Conservation (phyloP, 2,113 vertebrate genomes). For the Ibidorhyncha struthersii region DNA sequence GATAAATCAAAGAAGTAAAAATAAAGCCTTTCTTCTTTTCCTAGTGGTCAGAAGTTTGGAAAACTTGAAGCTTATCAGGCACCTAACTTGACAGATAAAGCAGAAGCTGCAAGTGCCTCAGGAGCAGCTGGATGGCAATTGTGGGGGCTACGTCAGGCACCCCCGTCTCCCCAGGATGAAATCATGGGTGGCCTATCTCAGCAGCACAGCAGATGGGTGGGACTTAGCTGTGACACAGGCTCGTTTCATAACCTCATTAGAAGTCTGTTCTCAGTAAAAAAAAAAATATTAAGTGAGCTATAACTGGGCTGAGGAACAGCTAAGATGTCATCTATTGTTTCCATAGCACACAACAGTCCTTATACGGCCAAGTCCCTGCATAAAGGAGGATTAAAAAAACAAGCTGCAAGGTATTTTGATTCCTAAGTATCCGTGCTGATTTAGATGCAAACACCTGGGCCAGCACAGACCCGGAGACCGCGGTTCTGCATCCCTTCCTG, state of each 20-base stretch:
- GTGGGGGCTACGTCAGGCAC: background rate
- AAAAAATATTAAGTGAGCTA: background rate
- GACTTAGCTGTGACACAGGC: slow-evolving; percentile 15
- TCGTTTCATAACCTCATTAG: slow-evolving; percentile 60
- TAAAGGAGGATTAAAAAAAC: background rate
- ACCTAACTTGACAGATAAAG: background rate
- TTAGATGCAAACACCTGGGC: background rate
- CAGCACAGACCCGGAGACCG: background rate
- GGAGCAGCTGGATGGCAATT: background rate
- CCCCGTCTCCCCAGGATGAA: background rate
- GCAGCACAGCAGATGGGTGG: slow-evolving; percentile 43
- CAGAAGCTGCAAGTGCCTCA: background rate
- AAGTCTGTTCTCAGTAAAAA: background rate
- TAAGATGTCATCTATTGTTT: background rate
- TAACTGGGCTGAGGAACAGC: background rate
- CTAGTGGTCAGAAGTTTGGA: background rate
- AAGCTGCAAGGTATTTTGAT: background rate
- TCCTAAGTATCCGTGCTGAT: fast-evolving
- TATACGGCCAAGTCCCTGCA: background rate
- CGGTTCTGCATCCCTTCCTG: background rate
- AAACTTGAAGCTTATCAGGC: background rate
- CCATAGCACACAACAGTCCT: background rate
- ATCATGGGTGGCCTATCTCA: slow-evolving; percentile 27
- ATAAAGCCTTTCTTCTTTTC: background rate
- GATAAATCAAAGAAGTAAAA: background rate